These are phyloP conservation scores for Machaerirhynchus nigripectus DNA, from an alignment of 2,113 vertebrate genomes.

Conservation along the genomic window DNA sequence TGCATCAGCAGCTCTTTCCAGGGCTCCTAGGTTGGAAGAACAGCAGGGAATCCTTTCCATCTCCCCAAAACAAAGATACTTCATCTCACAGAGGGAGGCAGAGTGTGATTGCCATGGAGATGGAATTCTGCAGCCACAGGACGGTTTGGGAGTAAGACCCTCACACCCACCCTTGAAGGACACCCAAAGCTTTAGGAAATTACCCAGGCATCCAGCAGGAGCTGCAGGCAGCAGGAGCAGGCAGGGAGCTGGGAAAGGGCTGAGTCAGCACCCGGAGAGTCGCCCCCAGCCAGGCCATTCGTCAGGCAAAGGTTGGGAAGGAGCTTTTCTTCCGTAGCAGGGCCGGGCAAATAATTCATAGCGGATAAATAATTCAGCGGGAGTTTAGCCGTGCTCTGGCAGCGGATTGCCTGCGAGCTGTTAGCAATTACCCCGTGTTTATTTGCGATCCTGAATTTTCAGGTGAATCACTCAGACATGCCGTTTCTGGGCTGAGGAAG, in stretches of 20 bases:
- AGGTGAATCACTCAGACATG: constrained; percentile 30
- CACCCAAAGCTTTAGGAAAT: not conserved
- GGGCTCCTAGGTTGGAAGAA: not conserved
- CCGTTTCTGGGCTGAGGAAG: not conserved
- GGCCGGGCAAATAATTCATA: not conserved
- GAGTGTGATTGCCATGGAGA: accelerated
- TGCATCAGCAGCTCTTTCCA: not conserved
- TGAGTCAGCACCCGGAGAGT: not conserved
- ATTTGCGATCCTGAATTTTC: not conserved
- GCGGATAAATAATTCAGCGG: constrained; percentile 24
- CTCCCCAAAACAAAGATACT: not conserved
- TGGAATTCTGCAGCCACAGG: not conserved
- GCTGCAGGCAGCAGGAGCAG: not conserved
- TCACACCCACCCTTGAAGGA: accelerated
- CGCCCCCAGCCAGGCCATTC: not conserved
- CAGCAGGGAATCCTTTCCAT: not conserved
- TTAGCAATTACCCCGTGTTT: not conserved
- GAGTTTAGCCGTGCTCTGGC: not conserved
- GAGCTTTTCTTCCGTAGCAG: not conserved
- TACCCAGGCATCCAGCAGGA: not conserved
- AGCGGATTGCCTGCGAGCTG: not conserved
- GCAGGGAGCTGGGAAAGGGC: not conserved
- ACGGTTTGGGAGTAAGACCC: not conserved
- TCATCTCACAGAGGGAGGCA: not conserved
- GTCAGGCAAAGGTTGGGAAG: constrained; percentile 22